Base-by-base conservation (phyloP, 2,888 invertebrate species). In the Cryptus viduatorius region DNA sequence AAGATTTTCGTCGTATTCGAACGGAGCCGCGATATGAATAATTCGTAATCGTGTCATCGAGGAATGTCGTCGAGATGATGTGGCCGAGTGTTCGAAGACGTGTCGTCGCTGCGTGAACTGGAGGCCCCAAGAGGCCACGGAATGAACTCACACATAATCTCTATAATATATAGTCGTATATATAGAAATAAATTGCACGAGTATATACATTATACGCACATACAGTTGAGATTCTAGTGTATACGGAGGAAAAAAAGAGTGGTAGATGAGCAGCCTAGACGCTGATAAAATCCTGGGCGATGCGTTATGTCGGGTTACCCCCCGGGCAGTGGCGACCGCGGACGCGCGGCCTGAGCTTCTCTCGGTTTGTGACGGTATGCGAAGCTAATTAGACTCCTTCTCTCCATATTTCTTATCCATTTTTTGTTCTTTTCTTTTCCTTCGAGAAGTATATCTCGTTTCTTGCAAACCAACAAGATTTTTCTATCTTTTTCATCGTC, bases 351-450 rank as follows among this genome's bases (percentile, higher is more conserved):
- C 86, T 82, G 83, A 83, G 79, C 37, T 37, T 37, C 73, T 87
- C 86, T 87, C 89, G 86, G 88, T 88, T 86, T 86, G 85, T 84
- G 85, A 76, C 84, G 89, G 89, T 88, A 90, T 89, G 90, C 89
- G 88, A 86, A 86, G 88, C 89, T 91, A 91, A 91, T 91, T 91
- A 90, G 89, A 89, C 89, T 79, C 86, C 79, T 68, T 81, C 80
- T 64, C 50, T 50, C 37, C 48, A 48, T 50, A 50, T 68, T 73
- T 67, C 72, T 61, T 16, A 31, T 79, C 5, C 29, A 24, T n/a
- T 44, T 19, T 44, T 42, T 65, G 44, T n/a, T 24, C 5, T 29
- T 5, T 19, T 12, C 5, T 67, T 67, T 10, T 48, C 37, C 48
- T 46, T 24, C 50, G 31, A 61, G 19, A 64, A 31, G 16, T 29